phyloP scores from a whole-genome alignment of 2,888 invertebrate genomes.

The Aleiodes testaceus region DNA sequence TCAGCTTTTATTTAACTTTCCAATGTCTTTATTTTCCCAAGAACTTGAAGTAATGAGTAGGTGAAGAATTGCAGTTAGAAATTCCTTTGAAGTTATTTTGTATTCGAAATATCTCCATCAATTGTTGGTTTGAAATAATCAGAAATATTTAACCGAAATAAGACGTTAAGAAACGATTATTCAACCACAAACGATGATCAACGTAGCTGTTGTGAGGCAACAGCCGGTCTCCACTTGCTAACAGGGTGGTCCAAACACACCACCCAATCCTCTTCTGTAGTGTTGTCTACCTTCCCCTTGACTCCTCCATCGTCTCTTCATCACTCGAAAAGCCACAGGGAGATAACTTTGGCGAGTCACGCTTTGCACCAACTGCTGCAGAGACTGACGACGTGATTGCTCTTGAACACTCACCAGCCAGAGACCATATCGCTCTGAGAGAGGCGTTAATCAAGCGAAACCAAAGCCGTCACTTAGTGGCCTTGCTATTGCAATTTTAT shows the following conservation, averaged over 20 bases:
- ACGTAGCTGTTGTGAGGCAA: conserved; percentile 22
- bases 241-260: conserved; percentile 42
- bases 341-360: conserved; percentile 46
- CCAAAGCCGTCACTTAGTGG: conserved; percentile 46
- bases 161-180: conserved; percentile 25
- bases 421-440: conserved; percentile 16
- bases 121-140: too few species aligned
- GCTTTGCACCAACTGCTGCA: conserved; percentile 36
- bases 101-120: too few species aligned
- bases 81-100: too few species aligned
- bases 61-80: too few species aligned
- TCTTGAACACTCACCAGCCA: conserved; percentile 41
- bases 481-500: conserved; percentile 34
- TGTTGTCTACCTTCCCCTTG: conserved; percentile 8
- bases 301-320: conserved; percentile 6
- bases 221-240: conserved; percentile 30
- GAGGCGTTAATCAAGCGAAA: conserved; percentile 46
- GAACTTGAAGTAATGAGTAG: too few species aligned
- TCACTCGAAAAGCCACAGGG: conserved; percentile 29
- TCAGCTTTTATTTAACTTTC: neutral
- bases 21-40: neutral
- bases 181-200: conserved; percentile 40
- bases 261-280: conserved; percentile 4
- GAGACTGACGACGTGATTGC: conserved; percentile 41
- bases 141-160: neutral